phyloP scores from a whole-genome alignment of 2,888 invertebrate species.

The Bibio marci region DNA sequence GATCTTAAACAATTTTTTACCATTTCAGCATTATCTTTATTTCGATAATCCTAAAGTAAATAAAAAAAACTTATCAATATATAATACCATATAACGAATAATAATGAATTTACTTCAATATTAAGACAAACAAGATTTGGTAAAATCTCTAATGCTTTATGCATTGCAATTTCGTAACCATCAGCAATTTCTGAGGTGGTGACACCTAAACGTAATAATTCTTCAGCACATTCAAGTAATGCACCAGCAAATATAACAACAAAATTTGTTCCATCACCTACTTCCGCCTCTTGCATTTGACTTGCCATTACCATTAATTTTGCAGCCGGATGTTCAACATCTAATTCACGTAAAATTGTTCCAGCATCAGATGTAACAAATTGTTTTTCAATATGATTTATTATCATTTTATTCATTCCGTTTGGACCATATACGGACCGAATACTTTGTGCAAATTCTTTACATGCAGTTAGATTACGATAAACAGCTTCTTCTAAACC shows the following conservation, averaged over 20 bases:
- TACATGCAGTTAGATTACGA: constrained; percentile 90
- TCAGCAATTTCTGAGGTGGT: constrained; percentile 93
- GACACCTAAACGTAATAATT: constrained; percentile 80
- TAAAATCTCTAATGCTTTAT: constrained; percentile 80
- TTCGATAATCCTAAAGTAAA: background rate
- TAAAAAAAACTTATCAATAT: constrained; percentile 9
- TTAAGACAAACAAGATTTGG: constrained; percentile 61
- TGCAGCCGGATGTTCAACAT: constrained; percentile 97
- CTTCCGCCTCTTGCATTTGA: constrained; percentile 96
- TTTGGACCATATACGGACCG: constrained; percentile 95
- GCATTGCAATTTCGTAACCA: constrained; percentile 82
- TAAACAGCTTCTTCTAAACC: constrained; percentile 96
- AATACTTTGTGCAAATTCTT: constrained; percentile 85
- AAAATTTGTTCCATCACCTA: constrained; percentile 98
- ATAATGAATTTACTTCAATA: constrained; percentile 38
- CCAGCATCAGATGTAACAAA: constrained; percentile 99
- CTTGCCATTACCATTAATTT: constrained; percentile 91
- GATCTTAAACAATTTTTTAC: constrained; percentile 60
- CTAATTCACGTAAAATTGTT: constrained; percentile 88
- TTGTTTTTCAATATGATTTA: constrained; percentile 95
- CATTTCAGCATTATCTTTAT: constrained; percentile 42
- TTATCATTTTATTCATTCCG: constrained; percentile 99
- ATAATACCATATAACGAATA: constrained; percentile 28
- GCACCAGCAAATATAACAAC: constrained; percentile 90
- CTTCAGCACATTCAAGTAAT: constrained; percentile 80